Percentiles rank a stretch among this genome's conserved stretches.
Conservation (phyloP, 2,113 vertebrate genomes). For the Melanerpes formicivorus region DNA sequence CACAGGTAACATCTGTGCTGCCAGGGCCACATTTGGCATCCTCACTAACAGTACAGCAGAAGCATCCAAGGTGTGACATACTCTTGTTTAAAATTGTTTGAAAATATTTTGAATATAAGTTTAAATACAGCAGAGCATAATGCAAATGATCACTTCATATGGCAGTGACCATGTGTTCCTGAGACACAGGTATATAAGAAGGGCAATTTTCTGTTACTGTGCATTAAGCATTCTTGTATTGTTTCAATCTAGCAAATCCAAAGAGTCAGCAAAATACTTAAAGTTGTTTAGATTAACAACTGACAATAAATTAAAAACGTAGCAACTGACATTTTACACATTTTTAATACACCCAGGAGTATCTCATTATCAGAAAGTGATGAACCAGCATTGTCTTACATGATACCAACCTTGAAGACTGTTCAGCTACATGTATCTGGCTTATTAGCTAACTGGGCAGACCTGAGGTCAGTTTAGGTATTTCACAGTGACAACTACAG, state of each 20-base stretch:
- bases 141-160: neutral
- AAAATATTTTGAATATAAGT: neutral
- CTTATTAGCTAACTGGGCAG: constrained; percentile 42
- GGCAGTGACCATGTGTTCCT: neutral
- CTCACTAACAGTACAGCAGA: neutral
- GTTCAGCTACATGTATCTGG: constrained; percentile 25
- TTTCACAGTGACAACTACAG: constrained; percentile 38
- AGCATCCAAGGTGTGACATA: neutral
- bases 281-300: constrained; percentile 5
- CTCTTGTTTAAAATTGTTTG: neutral
- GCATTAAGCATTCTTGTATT: neutral
- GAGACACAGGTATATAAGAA: neutral
- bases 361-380: constrained; percentile 26
- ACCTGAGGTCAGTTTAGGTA: constrained; percentile 41
- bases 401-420: neutral
- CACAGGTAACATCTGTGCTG: neutral
- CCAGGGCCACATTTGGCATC: neutral
- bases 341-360: neutral
- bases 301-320: neutral
- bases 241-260: neutral
- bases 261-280: constrained; percentile 1
- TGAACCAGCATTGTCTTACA: constrained; percentile 26
- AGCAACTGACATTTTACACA: neutral
- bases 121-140: neutral
- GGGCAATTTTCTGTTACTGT: neutral